Evolutionary conservation across 2,888 invertebrate genomes (phyloP), one percentile per base, ranked within the genome.

Genomic region (Theodoxus fluviatilis): DNA sequence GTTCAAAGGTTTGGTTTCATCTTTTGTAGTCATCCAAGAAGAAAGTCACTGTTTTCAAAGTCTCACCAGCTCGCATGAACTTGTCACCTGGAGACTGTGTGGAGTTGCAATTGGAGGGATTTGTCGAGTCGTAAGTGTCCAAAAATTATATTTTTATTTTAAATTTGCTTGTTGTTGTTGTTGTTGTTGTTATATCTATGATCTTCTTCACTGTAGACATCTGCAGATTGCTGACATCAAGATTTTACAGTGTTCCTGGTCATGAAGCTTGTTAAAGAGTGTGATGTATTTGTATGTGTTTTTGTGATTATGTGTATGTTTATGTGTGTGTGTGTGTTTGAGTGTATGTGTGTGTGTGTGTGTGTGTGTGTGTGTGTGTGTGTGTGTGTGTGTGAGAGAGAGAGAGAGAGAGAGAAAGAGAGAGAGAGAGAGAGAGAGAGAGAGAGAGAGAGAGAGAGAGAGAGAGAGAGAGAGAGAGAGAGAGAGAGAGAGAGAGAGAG

Each of bases 61-160:
- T 87, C 52, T 78, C 77, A 43, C 87, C 87, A 3, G 79, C 81
- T 67, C 80, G 87, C 37, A 83, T 87, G 81, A 87, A 87, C 64
- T 81, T 87, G 28, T 78, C 81, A 43, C 86, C 87, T 9, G 87
- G 86, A 15, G 81, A 87, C 69, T 81, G 81, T 55, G 77, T 81
- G 55, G 81, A 84, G 38, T 78, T 87, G 66, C 76, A 75, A 18
- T 77, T 87, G 35, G 83, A 85, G 72, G 87, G 85, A 70, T 80
- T 79, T 76, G 85, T 87, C 6, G 79, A 80, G 4, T 76, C 75
- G 85, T 86, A 78, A 74, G 76, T 75, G 6, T 35, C 3, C 38
- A 40, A 33, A 3, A 37, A 18, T 38, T 2, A 35, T 25, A 22
- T 22, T 28, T 37, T 47, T 37, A 4, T 61, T 0, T 33, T 31